These are phyloP conservation scores for Dugesia japonica DNA, from an alignment of 2,888 invertebrate species.

Conservation along the genomic window DNA sequence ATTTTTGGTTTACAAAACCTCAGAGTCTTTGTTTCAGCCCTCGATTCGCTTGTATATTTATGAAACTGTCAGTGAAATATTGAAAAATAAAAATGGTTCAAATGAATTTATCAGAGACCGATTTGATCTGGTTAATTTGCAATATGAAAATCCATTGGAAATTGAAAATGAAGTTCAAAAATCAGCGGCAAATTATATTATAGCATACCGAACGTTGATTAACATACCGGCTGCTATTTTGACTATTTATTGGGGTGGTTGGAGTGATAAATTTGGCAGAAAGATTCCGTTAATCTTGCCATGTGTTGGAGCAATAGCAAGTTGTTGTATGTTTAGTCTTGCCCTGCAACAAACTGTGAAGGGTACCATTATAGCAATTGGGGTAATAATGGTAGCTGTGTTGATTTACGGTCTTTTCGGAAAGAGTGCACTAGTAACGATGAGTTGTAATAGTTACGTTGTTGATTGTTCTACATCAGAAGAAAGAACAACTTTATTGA, in stretches of 20 bases:
- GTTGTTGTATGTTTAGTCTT: slow-evolving; percentile 41
- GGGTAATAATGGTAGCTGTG: slow-evolving; percentile 40
- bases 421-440: slow-evolving; percentile 46
- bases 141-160: slow-evolving; percentile 33
- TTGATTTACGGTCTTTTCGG: slow-evolving; percentile 43
- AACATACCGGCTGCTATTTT: slow-evolving; percentile 45
- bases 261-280: slow-evolving; percentile 45
- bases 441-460: slow-evolving; percentile 47
- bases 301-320: slow-evolving; percentile 42
- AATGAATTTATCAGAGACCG: neutral
- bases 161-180: slow-evolving; percentile 40
- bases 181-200: slow-evolving; percentile 40
- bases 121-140: slow-evolving; percentile 34
- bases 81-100: neutral
- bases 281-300: slow-evolving; percentile 44
- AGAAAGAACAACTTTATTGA: slow-evolving; percentile 41
- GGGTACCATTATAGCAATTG: neutral
- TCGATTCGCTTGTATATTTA: slow-evolving; percentile 43
- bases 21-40: slow-evolving; percentile 46
- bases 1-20: slow-evolving; percentile 46
- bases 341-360: slow-evolving; percentile 23
- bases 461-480: slow-evolving; percentile 41
- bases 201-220: slow-evolving; percentile 43
- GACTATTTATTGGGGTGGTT: slow-evolving; percentile 46
- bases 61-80: slow-evolving; percentile 40